Evolutionary conservation across 2,888 invertebrate species (phyloP).

Genomic region (Terebella lapidaria): DNA sequence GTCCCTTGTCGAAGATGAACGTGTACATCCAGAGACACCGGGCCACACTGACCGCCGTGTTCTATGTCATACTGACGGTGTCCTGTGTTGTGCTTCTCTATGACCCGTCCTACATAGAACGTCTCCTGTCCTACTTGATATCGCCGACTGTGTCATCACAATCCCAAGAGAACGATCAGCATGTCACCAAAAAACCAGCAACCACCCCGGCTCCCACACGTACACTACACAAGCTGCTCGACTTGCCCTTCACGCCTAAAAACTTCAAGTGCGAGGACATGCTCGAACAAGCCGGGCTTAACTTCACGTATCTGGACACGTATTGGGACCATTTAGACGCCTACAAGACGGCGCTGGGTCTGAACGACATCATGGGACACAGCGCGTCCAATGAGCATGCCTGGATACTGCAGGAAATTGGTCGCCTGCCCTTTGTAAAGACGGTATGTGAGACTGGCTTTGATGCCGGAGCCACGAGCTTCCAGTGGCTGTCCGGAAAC

Average conservation of each 20-base stretch:
- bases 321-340: constrained; percentile 13
- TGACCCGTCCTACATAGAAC: background rate
- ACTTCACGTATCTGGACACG: constrained; percentile 11
- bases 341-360: constrained; percentile 4
- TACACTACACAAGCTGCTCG: background rate
- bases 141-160: too few species aligned
- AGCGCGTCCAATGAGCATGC: constrained; percentile 7
- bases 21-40: background rate
- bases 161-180: too few species aligned
- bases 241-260: constrained; percentile 10
- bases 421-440: constrained; percentile 4
- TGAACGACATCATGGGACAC: constrained; percentile 2
- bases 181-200: background rate
- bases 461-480: constrained; percentile 10
- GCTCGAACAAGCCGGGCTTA: constrained; percentile 5
- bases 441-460: constrained; percentile 16
- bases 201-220: background rate
- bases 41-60: background rate
- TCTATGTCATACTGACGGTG: background rate
- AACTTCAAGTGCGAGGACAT: constrained; percentile 13
- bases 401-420: constrained; percentile 12
- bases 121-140: background rate
- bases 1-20: background rate
- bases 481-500: constrained; percentile 14
- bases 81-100: background rate